Evolutionary conservation across 2,113 vertebrate genomes (phyloP).

Genomic region (Arvicanthis niloticus): DNA sequence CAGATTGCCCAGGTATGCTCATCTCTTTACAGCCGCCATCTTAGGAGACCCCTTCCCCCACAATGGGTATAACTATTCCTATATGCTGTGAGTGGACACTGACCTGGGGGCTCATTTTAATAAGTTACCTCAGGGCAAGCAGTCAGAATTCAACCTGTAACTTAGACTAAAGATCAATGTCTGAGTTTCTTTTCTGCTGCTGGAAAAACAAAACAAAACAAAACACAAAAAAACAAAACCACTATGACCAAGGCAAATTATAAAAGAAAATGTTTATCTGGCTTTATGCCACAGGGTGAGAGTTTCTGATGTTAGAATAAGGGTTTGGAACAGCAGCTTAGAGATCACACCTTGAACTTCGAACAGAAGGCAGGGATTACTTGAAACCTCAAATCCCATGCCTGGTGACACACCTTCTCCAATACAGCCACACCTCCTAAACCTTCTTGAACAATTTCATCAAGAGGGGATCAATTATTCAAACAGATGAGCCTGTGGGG

Average conservation of each 20-base stretch:
- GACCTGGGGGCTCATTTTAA: background rate
- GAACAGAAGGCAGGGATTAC: background rate
- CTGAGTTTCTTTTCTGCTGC: background rate
- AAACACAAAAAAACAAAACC: no score
- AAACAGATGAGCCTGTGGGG: background rate
- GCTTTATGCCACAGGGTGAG: background rate
- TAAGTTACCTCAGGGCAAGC: background rate
- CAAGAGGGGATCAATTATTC: background rate
- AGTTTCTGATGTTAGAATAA: background rate
- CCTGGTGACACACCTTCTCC: background rate
- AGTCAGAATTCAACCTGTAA: background rate
- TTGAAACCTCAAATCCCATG: background rate
- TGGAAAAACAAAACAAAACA: no score
- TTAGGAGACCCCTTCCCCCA: background rate
- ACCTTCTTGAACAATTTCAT: background rate
- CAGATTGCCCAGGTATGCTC: no score
- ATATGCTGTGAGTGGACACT: background rate
- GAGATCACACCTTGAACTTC: background rate
- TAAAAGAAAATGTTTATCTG: background rate
- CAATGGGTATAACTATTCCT: accelerated
- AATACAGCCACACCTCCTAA: no score
- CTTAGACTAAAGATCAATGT: background rate
- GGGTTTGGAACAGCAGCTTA: background rate
- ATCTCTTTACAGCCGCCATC: background rate
- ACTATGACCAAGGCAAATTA: background rate